Evolutionary conservation across 2,113 vertebrate species (phyloP), one percentile per base, ranked within the genome.

Genomic region (Choloepus hoffmanni): DNA sequence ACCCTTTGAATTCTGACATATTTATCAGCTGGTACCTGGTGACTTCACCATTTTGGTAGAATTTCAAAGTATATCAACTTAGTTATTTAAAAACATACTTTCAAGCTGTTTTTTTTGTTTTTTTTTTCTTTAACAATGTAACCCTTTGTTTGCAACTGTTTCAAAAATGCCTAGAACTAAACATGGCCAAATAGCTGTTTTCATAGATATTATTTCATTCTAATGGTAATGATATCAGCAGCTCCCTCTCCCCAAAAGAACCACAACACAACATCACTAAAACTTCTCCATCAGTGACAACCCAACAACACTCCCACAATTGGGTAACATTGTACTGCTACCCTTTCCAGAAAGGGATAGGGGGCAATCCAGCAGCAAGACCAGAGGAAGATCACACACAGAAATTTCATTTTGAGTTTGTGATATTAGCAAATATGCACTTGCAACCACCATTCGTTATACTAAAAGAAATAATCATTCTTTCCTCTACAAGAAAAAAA

Each of bases 11-110:
- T 16, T 70, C 86, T 45, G 45, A 96, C 76, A 93, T 72, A 96
- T 12, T 65, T 21, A 86, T 89, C 74, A 79, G 33, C 43, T 74
- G 79, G 67, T 82, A 86, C 83, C 43, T 72, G 65, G 36, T 94
- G 88, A 95, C n/a, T 60, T 85, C 73, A 94, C 76, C 48, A 77
- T n/a, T 82, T 85, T 70, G 72, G 43, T 90, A 73, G 23, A 65
- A 97, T 60, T 43, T 87, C 62, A 91, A 67, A 91, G 58, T 83
- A 77, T 53, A 36, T 65, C 63, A 72, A 92, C 33, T 79, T 50
- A 79, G 58, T 50, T 72, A 88, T 70, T 96, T 95, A 45, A 84
- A 96, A 91, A 63, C 93, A 83, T 2, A 89, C 90, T 82, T 85
- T 13, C 67, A 82, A 78, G 7, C 43, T 45, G 43, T 45, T 45